Base-by-base conservation (phyloP, 2,888 invertebrate genomes). In the Pyralis farinalis region DNA sequence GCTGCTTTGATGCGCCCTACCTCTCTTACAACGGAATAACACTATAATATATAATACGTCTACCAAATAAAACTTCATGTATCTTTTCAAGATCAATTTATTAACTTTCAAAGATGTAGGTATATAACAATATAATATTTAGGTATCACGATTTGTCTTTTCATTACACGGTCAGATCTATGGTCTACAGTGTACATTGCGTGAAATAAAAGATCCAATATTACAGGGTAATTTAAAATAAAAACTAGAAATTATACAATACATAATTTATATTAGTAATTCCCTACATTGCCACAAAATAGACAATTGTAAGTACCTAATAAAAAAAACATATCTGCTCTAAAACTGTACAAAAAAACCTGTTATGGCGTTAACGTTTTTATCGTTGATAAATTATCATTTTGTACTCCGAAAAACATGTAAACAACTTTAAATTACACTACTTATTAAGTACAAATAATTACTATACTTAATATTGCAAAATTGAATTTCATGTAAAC, bases 91-190 rank as follows among this genome's bases (percentile, higher is more conserved):
- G 45, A 75, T 77, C 64, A 68, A 65, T 82, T 82, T 82, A 79
- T 75, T 84, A 76, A 71, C 70, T 70, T 74, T 74, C 61, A 75
- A 76, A 70, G 64, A 68, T 75, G 71, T 77, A 85, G n/a, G n/a
- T n/a, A n/a, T n/a, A n/a, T n/a, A n/a, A n/a, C n/a, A n/a, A n/a
- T n/a, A 83, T 79, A 81, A 81, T 70, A 67, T 63, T 33, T 39
- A 39, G 33, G 71, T 84, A 85, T 83, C 82, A 86, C 78, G 79
- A 72, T 77, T 83, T 85, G 84, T 85, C 86, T 86, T 86, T 73
- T 78, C 57, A 60, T 63, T 72, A 71, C 64, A 75, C 66, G 56
- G 65, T 83, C 83, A 79, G 82, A 85, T 84, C 82, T 71, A 54
- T 58, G 63, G 61, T 69, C 58, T 65, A 63, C 49, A 65, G 62